phyloP scores from a whole-genome alignment of 2,797 vertebrate species.

The Typhlichthys subterraneus region DNA sequence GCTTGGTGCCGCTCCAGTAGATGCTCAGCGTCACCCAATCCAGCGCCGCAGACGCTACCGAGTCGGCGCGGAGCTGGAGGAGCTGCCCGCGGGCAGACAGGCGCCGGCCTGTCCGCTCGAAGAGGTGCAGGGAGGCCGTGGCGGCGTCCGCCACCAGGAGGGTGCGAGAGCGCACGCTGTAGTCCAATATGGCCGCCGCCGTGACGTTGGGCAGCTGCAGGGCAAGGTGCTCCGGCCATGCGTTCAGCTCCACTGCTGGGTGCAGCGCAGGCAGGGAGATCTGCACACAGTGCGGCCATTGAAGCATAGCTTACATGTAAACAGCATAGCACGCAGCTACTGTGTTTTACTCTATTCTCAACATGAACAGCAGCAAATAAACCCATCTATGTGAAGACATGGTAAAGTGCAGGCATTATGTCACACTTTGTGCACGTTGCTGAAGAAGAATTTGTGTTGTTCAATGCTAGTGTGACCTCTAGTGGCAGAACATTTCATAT shows the following conservation, averaged over 20 bases:
- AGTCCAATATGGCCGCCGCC: constrained; percentile 79
- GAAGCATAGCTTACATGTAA: not conserved
- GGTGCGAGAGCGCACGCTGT: constrained; percentile 70
- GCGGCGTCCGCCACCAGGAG: constrained; percentile 79
- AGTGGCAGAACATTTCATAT: too few species aligned
- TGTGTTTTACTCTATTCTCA: too few species aligned
- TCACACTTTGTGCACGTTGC: too few species aligned
- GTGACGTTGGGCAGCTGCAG: constrained; percentile 76
- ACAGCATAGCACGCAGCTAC: too few species aligned
- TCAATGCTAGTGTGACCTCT: too few species aligned
- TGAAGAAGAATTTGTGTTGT: too few species aligned
- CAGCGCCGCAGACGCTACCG: constrained; percentile 79
- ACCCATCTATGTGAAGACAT: too few species aligned
- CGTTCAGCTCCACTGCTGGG: constrained; percentile 41
- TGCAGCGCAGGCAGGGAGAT: constrained; percentile 82
- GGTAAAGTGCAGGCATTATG: too few species aligned
- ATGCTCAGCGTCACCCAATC: constrained; percentile 89
- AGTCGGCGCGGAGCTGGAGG: constrained; percentile 68
- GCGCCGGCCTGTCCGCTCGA: constrained; percentile 68
- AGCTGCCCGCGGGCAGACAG: constrained; percentile 66
- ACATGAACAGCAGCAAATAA: too few species aligned
- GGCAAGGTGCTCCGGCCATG: constrained; percentile 72
- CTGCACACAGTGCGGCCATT: constrained; percentile 51
- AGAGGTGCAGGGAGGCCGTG: constrained; percentile 68
- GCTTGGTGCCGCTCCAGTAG: constrained; percentile 85